Conservation (phyloP, 2,888 invertebrate species). For the Nomada ferruginata region DNA sequence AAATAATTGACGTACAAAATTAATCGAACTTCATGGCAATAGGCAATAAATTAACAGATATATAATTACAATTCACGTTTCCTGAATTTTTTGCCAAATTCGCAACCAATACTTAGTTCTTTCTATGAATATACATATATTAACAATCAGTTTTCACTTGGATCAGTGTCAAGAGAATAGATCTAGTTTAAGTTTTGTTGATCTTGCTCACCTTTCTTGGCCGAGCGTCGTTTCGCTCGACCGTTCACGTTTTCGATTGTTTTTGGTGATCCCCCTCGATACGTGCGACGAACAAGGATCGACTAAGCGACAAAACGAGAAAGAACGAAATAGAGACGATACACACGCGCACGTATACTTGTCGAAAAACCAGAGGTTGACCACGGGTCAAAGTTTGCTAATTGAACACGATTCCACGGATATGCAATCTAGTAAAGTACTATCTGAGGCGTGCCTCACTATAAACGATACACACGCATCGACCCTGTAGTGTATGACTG, state of each 20-base stretch:
- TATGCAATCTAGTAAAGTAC: constrained; percentile 25
- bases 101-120: not conserved
- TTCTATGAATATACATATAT: not conserved
- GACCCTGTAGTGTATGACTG: constrained; percentile 49
- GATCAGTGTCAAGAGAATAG: constrained; percentile 17
- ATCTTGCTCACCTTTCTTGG: constrained; percentile 62
- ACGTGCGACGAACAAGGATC: not conserved
- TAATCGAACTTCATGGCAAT: not conserved
- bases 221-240: constrained; percentile 60
- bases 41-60: too few relatives aligned
- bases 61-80: too few relatives aligned
- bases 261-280: not conserved
- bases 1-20: not conserved
- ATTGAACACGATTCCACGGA: not conserved
- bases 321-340: not conserved
- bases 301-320: constrained; percentile 1
- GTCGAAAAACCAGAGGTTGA: not conserved
- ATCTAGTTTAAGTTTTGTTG: constrained; percentile 19
- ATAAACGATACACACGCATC: constrained; percentile 11
- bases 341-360: not conserved
- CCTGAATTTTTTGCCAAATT: too few relatives aligned
- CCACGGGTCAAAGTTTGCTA: constrained; percentile 35
- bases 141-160: constrained; percentile 1
- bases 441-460: constrained; percentile 33
- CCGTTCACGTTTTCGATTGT: constrained; percentile 46